Evolutionary conservation across 37 sponge, comb jelly and placozoan genomes (phyloP), one percentile per base, ranked within the genome.

Genomic region (Geodia barretti): DNA sequence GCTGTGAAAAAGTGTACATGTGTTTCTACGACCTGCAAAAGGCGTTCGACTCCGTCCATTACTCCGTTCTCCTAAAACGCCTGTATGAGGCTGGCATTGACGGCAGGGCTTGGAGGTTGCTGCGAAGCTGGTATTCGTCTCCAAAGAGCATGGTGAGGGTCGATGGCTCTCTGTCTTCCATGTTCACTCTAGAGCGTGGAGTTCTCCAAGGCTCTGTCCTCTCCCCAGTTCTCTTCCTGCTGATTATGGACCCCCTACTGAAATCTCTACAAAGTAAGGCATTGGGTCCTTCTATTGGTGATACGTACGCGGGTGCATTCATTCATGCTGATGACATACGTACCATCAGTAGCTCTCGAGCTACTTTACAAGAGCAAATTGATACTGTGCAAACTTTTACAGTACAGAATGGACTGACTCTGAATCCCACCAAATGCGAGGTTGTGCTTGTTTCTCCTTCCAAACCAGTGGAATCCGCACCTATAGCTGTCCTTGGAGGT

Each of bases 191-290:
- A 11, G 60, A 75, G 32, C 75, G 75, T 2, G 75, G 75, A 9
- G 60, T 75, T 20, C 75, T 75, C 1, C 75, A 75, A 33, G 75
- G 75, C 7, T 75, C 75, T 25, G 60, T 75, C 60, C 60, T 58
- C 2, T 75, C 75, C 8, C 75, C 58, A 75, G 47, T 41, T 19
- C 73, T 72, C 17, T 63, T 63, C 39, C 68, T 63, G 1, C 36
- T 78, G 29, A 66, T 78, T 19, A 78, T 78, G 66, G 79, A 78
- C 40, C 79, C 79, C 7, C 79, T 78, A 4, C 36, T 78, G 1
- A 62, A 43, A 21, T 29, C 36, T 0, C 40, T 78, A 1, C 39
- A 66, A 2, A 8, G 34, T 7, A 11, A 33, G 8, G n/a, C 29
- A 4, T 7, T 40, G 24, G 79, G 79, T 2, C 42, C 68, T 1